Conservation (phyloP, 2,113 vertebrate genomes). For the Xenopus laevis region DNA sequence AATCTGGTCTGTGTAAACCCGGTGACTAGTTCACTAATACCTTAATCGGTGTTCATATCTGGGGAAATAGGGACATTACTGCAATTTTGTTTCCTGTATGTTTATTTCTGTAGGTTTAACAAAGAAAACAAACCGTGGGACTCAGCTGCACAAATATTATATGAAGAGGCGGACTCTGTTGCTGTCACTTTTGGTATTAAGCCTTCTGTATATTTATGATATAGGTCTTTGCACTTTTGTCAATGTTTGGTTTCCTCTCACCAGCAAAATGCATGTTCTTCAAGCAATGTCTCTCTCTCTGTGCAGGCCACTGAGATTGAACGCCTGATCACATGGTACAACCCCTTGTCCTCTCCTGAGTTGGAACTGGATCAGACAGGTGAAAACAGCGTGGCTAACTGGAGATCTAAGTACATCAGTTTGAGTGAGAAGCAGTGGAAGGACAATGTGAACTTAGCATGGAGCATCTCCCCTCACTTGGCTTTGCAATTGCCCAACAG, state of each 20-base stretch:
- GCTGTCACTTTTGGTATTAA: slow-evolving; percentile 82
- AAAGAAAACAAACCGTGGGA: slow-evolving; percentile 93
- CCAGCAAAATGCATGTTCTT: too few species aligned
- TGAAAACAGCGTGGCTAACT: slow-evolving; percentile 91
- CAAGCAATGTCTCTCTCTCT: not conserved
- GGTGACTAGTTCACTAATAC: too few species aligned
- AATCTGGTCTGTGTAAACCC: slow-evolving; percentile 75
- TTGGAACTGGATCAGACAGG: slow-evolving; percentile 87
- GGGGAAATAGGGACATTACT: too few species aligned
- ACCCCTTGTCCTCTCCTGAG: slow-evolving; percentile 87
- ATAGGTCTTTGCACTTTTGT: not conserved
- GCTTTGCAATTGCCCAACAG: slow-evolving; percentile 88
- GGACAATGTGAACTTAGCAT: slow-evolving; percentile 91
- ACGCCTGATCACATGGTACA: slow-evolving; percentile 92
- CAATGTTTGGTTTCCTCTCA: not conserved
- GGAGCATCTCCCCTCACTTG: slow-evolving; percentile 91
- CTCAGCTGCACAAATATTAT: slow-evolving; percentile 94
- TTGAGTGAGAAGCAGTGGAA: slow-evolving; percentile 97
- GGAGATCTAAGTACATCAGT: slow-evolving; percentile 92
- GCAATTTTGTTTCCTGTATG: too few species aligned
- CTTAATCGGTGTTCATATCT: too few species aligned
- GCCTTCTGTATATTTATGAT: too few species aligned
- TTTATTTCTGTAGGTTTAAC: slow-evolving; percentile 71
- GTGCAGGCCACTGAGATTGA: slow-evolving; percentile 90
- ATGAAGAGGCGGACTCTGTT: slow-evolving; percentile 91